Base-by-base conservation (phyloP, 2,888 invertebrate genomes). In the Rugalucina vietnamica region DNA sequence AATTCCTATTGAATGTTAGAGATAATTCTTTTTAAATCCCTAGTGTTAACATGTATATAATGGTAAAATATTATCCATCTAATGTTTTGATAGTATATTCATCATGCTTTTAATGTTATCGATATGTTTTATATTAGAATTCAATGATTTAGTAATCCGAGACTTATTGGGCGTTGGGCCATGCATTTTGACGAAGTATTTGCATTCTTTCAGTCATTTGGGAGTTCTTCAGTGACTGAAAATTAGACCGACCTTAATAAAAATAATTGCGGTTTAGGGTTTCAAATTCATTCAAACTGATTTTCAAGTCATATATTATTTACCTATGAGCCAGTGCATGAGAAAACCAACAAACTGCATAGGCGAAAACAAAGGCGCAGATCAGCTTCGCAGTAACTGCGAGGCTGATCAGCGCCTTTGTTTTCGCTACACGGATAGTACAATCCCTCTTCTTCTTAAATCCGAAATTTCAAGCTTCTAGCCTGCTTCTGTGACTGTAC, bases 131-230 rank as follows among this genome's bases (percentile, higher is more conserved):
- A 43, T 39, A 39, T 36, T 72, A 71, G 43, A 71, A 76, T 72
- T 43, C 73, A 81, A 60, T 65, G 57, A 60, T 43, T 71, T 81
- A 36, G 81, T 76, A 81, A 81, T 76, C n/a, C 36, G 37, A 81
- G 24, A 54, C 34, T 39, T n/a, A n/a, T 57, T 65, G 76, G 81
- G 81, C 81, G 32, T 8, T 18, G 72, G 57, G 76, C 81, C 81
- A 81, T 72, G 65, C 73, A 76, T 76, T 54, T 76, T 54, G 71
- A 81, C 65, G 65, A 65, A 32, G 10, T 65, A 34, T 65, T 65
- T 65, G 65, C 65, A 65, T 65, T 65, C 10, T 65, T 65, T 34
- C 1, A 4, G 8, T 5, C 21, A 18, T 21, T 60, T 54, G n/a
- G 54, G 14, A 29, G 65, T 34, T 65, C 65, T 29, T 65, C 34